Conservation (phyloP, 2,888 invertebrate species). For the Penaeus monodon region DNA sequence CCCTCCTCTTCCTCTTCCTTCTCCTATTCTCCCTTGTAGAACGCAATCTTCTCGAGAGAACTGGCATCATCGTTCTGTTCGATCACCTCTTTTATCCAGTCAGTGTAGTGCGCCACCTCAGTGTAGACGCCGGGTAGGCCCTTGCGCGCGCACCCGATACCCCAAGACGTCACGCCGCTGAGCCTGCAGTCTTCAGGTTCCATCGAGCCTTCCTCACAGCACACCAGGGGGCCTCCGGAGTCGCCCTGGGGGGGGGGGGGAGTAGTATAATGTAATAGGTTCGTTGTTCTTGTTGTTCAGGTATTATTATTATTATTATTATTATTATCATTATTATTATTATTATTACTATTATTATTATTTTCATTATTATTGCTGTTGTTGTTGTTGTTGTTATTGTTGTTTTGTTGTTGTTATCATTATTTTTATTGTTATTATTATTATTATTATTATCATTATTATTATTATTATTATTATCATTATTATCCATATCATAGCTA, state of each 20-base stretch:
- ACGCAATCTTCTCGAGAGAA: not conserved
- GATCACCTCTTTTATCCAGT: conserved; percentile 43
- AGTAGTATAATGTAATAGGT: no score
- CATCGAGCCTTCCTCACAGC: conserved; percentile 38
- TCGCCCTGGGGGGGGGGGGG: conserved; percentile 61
- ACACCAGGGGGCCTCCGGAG: conserved; percentile 66
- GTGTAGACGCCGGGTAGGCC: conserved; percentile 66
- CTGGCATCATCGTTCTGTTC: not conserved
- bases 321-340: no score
- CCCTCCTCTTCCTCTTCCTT: not conserved
- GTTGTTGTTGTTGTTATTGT: no score
- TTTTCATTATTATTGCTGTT: no score
- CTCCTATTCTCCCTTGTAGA: not conserved
- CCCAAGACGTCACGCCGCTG: conserved; percentile 66
- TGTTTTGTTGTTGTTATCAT: no score
- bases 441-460: no score
- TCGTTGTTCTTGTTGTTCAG: no score
- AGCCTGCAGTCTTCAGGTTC: conserved; percentile 40
- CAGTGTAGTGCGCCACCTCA: conserved; percentile 60
- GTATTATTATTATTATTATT: no score
- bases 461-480: no score
- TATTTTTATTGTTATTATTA: no score
- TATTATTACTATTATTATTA: no score
- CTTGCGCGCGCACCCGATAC: conserved; percentile 65
- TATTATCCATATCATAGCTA: no score